Base-by-base conservation (phyloP, 2,888 invertebrate genomes). In the Oligia latruncula region DNA sequence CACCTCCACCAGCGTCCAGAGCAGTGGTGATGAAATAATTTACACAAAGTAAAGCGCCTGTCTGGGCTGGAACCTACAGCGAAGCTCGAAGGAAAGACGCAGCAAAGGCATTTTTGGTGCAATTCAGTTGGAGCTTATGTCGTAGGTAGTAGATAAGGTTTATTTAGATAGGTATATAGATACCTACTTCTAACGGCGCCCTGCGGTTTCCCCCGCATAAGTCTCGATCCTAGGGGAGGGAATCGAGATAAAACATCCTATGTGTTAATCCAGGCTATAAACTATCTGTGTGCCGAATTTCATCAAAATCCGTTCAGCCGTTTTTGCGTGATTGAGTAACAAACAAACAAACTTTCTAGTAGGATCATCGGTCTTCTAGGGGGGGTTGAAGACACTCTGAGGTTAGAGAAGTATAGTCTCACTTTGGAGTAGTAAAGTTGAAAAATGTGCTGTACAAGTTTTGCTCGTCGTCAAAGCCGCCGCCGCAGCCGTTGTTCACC, bases 381-480 rank as follows among this genome's bases (percentile, higher is more conserved):
- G 62, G 62, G 17, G 29, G 17, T 17, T 29, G 15, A 17, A 35
- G 6, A 64, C 9, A 65, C 64, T 35, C 62, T 64, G 35, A 35
- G 20, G 35, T 65, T 40, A 20, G 17, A 71, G 20, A 60, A 49
- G 8, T 35, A 2, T 29, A 29, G 8, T 40, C 88, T 90, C 43
- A 94, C 94, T 89, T 90, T 0, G 94, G 95, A 1, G 75, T 74
- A 20, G 91, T 87, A 72, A 92, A 93, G 35, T 93, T 92, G 87
- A 94, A 94, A 78, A 95, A 84, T 88, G 91, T 90, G 77, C 76
- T 83, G 78, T 92, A 93, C 0, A 91, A 77, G 3, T 86, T 83
- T 9, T 91, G 91, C 0, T 90, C 88, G 0, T 87, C 84, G 0
- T 88, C 88, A n/a, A 76, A 85, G 13, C 58, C 72, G 84, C 95